These are phyloP conservation scores for Corythoichthys intestinalis DNA, from an alignment of 2,113 vertebrate species.

Conservation along the genomic window DNA sequence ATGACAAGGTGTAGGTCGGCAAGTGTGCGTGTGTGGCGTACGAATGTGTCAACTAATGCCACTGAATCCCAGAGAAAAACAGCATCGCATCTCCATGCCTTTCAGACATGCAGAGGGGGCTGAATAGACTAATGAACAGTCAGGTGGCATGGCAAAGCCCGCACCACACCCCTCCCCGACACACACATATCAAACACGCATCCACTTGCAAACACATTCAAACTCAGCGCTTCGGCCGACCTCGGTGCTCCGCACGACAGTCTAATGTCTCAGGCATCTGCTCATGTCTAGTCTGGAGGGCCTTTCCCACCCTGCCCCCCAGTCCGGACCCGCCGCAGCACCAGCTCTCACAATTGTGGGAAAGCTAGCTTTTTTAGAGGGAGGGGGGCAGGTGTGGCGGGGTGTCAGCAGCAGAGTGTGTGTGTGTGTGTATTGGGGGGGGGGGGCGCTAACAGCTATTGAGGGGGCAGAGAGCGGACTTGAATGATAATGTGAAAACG, in stretches of 20 bases:
- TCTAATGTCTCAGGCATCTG: slow-evolving; percentile 76
- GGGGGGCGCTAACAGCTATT: slow-evolving; percentile 52
- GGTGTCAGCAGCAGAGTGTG: slow-evolving; percentile 6
- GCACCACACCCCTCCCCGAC: slow-evolving; percentile 25
- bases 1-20: slow-evolving; percentile 11
- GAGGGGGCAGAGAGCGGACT: slow-evolving; percentile 47
- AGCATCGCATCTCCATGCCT: slow-evolving; percentile 61
- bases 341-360: slow-evolving; percentile 72
- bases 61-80: slow-evolving; percentile 42
- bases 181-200: slow-evolving; percentile 64
- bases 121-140: slow-evolving; percentile 73
- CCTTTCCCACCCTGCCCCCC: slow-evolving; percentile 74
- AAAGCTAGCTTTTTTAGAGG: slow-evolving; percentile 54
- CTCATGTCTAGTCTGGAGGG: slow-evolving; percentile 73
- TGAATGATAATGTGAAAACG: slow-evolving; percentile 74
- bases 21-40: slow-evolving; percentile 29
- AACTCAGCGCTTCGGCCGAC: slow-evolving; percentile 61
- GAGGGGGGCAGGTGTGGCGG: slow-evolving; percentile 23
- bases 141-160: slow-evolving; percentile 66
- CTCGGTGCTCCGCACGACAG: slow-evolving; percentile 65
- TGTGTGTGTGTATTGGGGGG: background rate
- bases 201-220: slow-evolving; percentile 62
- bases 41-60: slow-evolving; percentile 41
- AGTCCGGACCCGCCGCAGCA: slow-evolving; percentile 52
- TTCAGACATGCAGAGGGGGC: slow-evolving; percentile 63